Conservation (phyloP, 1,140 invertebrate genomes). For the Bilobella aurantiaca region DNA sequence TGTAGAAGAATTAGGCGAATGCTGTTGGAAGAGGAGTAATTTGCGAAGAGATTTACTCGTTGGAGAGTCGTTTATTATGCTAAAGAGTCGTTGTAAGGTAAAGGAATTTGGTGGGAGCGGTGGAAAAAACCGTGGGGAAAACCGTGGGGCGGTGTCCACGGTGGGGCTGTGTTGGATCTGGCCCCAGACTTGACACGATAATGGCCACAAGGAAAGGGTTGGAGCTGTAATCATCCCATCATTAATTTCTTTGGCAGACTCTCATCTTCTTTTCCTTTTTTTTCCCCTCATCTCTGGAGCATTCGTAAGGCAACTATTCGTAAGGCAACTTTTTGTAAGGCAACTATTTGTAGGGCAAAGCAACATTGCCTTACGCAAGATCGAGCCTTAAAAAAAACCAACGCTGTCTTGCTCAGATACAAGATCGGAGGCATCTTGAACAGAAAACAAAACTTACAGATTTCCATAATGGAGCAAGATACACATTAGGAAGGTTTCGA, state of each 20-base stretch:
- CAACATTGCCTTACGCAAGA: no score
- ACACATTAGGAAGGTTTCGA: no score
- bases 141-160: no score
- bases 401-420: no score
- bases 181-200: constrained; percentile 8
- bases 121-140: no score
- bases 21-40: neutral
- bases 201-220: constrained; percentile 9
- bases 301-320: neutral
- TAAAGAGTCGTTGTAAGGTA: neutral
- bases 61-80: neutral
- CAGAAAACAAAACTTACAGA: no score
- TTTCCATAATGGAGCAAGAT: no score
- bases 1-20: neutral
- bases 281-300: neutral
- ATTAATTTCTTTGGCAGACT: constrained; percentile 30
- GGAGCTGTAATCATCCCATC: constrained; percentile 25
- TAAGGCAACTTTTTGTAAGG: neutral
- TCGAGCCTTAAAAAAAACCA: no score
- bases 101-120: neutral
- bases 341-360: no score
- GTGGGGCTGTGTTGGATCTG: neutral
- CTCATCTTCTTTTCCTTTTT: constrained; percentile 16
- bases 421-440: no score
- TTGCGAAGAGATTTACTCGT: neutral